Conservation (phyloP, 64 coral and sea anemone genomes). For the Montipora capricornis region DNA sequence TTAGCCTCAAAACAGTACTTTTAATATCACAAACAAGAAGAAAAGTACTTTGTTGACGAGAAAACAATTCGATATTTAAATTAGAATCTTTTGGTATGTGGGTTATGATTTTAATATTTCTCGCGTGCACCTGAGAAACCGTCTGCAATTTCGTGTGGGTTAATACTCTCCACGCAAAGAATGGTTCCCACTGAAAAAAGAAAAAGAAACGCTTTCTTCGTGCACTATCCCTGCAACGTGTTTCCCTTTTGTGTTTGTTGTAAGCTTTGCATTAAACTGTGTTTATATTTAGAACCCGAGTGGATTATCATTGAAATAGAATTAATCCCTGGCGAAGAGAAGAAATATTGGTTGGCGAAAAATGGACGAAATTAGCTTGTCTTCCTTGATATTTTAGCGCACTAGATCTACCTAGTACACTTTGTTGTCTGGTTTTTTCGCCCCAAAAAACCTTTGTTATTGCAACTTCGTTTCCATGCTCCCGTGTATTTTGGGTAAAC, state of each 20-base stretch:
- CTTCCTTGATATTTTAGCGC: neutral
- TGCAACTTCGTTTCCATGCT: neutral
- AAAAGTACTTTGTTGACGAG: constrained; percentile 50
- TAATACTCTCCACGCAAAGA: neutral
- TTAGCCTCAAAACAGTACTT: constrained; percentile 31
- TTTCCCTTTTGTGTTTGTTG: constrained; percentile 74
- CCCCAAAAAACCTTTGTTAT: neutral
- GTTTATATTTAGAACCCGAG: constrained; percentile 80
- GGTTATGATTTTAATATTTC: neutral
- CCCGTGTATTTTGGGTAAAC: neutral
- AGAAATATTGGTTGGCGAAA: neutral
- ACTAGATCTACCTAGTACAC: neutral
- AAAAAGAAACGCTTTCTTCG: neutral
- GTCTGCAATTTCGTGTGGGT: neutral
- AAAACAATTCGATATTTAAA: constrained; percentile 60
- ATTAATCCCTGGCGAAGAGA: constrained; percentile 70
- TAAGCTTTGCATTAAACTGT: constrained; percentile 69
- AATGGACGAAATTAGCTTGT: neutral
- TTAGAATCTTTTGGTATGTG: constrained; percentile 25
- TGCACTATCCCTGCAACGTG: constrained; percentile 75
- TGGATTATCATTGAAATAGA: constrained; percentile 89
- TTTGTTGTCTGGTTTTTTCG: neutral
- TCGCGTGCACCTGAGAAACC: neutral
- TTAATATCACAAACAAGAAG: constrained; percentile 47
- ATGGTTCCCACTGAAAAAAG: neutral